Conservation (phyloP, 2,797 vertebrate species). For the Urosaurus nigricauda region DNA sequence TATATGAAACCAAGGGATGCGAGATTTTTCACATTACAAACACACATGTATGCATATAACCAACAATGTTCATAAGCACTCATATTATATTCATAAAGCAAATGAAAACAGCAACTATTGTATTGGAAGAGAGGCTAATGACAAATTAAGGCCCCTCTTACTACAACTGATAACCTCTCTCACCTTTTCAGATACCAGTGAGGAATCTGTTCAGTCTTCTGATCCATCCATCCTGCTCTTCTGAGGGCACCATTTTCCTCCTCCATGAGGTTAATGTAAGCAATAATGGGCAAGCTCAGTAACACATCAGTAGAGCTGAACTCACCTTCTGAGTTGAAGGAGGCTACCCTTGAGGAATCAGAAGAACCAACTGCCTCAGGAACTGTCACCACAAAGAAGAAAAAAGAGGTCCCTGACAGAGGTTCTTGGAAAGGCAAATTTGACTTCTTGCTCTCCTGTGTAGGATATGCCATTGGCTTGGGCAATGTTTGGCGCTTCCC, state of each 20-base stretch:
- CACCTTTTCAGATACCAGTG: conserved; percentile 38
- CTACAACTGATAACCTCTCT: conserved; percentile 6
- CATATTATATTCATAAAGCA: too few relatives aligned
- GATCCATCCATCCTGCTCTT: neutral
- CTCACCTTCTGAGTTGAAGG: conserved; percentile 84
- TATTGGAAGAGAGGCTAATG: neutral
- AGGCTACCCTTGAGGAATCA: conserved; percentile 79
- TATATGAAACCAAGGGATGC: too few relatives aligned
- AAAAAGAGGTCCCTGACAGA: conserved; percentile 81
- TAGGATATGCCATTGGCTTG: conserved; percentile 92
- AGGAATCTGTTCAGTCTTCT: neutral
- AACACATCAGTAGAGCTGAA: conserved; percentile 84
- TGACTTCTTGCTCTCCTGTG: conserved; percentile 92
- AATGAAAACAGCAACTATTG: too few relatives aligned
- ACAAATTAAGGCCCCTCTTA: neutral
- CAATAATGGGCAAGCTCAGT: conserved; percentile 88
- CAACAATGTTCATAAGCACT: too few relatives aligned
- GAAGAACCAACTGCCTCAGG: conserved; percentile 73
- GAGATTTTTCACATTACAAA: too few relatives aligned
- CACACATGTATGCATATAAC: too few relatives aligned
- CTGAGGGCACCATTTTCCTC: neutral
- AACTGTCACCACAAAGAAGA: conserved; percentile 68
- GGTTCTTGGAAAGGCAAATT: conserved; percentile 95
- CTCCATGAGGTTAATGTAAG: neutral
- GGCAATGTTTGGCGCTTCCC: conserved; percentile 96